Conservation (phyloP, 2,113 vertebrate species). For the Desmodus rotundus region DNA sequence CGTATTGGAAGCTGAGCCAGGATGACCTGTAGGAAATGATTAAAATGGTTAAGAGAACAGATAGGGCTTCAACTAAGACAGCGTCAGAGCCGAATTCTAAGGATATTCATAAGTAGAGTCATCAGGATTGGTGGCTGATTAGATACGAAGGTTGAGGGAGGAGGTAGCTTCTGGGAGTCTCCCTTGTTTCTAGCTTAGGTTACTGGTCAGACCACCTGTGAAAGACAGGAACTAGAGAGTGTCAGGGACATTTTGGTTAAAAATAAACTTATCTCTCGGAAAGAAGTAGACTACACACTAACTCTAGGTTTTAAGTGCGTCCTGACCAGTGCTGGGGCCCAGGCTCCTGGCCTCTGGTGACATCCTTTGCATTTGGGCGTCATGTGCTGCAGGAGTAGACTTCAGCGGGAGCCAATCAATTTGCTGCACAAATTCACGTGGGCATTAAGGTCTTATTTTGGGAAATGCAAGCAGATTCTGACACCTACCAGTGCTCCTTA, state of each 20-base stretch:
- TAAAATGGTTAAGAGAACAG: neutral
- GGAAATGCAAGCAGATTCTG: slow-evolving; percentile 1
- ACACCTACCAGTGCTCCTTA: neutral
- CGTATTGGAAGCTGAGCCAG: neutral
- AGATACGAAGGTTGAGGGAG: neutral
- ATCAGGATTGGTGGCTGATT: neutral
- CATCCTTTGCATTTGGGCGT: neutral
- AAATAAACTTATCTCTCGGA: neutral
- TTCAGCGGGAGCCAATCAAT: neutral
- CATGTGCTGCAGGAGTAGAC: neutral
- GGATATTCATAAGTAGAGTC: neutral
- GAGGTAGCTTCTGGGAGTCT: neutral
- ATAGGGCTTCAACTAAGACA: neutral
- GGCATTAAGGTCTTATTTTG: neutral
- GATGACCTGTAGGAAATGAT: neutral
- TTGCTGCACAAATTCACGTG: neutral
- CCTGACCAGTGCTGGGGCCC: neutral
- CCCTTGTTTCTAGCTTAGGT: neutral
- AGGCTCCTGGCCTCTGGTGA: neutral
- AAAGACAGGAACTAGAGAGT: neutral
- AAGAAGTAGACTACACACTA: neutral
- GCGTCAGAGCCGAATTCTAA: neutral
- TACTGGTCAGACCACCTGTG: neutral
- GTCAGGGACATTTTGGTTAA: neutral
- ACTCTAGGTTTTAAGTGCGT: neutral